These are phyloP conservation scores for Cheilosia vulpina DNA, from an alignment of 2,888 invertebrate genomes.

Conservation along the genomic window DNA sequence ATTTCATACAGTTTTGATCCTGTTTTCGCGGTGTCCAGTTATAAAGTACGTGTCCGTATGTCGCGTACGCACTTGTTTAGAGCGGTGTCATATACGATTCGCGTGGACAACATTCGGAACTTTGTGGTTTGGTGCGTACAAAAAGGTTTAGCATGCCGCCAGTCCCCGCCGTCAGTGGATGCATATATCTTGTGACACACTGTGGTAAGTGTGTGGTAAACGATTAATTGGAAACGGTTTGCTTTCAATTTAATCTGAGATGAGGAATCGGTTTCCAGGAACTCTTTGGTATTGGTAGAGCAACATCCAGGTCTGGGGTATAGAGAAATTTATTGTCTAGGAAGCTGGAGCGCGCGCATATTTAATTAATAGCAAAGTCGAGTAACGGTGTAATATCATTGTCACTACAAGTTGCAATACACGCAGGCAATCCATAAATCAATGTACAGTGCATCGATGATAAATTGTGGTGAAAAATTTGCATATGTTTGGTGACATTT, in stretches of 20 bases:
- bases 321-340: conserved; percentile 67
- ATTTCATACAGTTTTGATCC: conserved; percentile 75
- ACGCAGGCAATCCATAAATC: conserved; percentile 31
- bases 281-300: conserved; percentile 26
- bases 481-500: conserved; percentile 24
- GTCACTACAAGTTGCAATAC: conserved; percentile 33
- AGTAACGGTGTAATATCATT: conserved; percentile 60
- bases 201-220: conserved; percentile 64
- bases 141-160: conserved; percentile 27
- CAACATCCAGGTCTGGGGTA: conserved; percentile 28
- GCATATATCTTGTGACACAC: conserved; percentile 4
- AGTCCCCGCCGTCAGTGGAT: too few relatives aligned
- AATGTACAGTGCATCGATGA: neutral
- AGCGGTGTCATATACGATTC: conserved; percentile 63
- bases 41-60: conserved; percentile 64
- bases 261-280: conserved; percentile 65
- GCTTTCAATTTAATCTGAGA: conserved; percentile 72
- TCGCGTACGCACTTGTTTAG: conserved; percentile 67
- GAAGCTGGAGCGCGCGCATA: conserved; percentile 44
- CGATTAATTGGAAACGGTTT: conserved; percentile 75
- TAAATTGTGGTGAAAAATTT: conserved; percentile 39
- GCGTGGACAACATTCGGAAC: conserved; percentile 43
- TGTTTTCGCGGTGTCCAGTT: conserved; percentile 70
- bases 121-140: conserved; percentile 7
- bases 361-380: conserved; percentile 49